phyloP scores from a whole-genome alignment of 2,888 invertebrate genomes.

The Sesia bembeciformis region DNA sequence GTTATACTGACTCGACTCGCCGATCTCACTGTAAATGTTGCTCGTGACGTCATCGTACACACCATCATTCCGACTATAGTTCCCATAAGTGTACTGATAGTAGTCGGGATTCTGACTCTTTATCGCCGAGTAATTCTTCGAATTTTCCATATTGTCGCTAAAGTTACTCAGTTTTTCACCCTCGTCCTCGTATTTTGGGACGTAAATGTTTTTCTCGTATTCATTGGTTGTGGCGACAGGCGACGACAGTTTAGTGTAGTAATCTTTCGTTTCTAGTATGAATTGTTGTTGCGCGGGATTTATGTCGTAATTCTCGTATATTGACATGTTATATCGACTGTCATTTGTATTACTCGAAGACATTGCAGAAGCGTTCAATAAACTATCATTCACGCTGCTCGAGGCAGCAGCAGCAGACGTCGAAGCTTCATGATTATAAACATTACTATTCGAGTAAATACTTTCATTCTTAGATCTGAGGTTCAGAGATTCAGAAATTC shows the following conservation, averaged over 20 bases:
- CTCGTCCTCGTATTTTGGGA: conserved; percentile 51
- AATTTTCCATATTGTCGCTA: conserved; percentile 52
- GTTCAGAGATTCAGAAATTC: conserved; percentile 65
- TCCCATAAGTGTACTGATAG: conserved; percentile 24
- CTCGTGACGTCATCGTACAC: conserved; percentile 51
- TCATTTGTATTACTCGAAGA: conserved; percentile 12
- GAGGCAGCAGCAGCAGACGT: conserved; percentile 15
- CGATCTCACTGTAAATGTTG: conserved; percentile 58
- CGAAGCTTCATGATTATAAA: conserved; percentile 23
- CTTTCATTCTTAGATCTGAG: conserved; percentile 57
- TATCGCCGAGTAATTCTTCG: conserved; percentile 57
- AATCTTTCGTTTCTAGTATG: conserved; percentile 57
- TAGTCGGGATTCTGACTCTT: conserved; percentile 57
- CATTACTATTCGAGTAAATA: conserved; percentile 36
- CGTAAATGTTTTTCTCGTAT: conserved; percentile 63
- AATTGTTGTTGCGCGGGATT: conserved; percentile 49
- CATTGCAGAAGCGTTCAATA: conserved; percentile 2
- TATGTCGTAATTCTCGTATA: conserved; percentile 49
- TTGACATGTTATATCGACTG: conserved; percentile 41
- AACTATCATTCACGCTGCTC: not conserved
- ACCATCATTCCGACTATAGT: conserved; percentile 29
- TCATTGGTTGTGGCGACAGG: conserved; percentile 29
- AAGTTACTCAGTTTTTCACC: conserved; percentile 52
- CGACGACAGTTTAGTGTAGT: conserved; percentile 56
- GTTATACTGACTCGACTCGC: conserved; percentile 19